A percentile compares a stretch with the other conserved stretches of the same genome.
Evolutionary conservation across 2,797 vertebrate species (phyloP).

Genomic region (Periophthalmus magnuspinnatus): DNA sequence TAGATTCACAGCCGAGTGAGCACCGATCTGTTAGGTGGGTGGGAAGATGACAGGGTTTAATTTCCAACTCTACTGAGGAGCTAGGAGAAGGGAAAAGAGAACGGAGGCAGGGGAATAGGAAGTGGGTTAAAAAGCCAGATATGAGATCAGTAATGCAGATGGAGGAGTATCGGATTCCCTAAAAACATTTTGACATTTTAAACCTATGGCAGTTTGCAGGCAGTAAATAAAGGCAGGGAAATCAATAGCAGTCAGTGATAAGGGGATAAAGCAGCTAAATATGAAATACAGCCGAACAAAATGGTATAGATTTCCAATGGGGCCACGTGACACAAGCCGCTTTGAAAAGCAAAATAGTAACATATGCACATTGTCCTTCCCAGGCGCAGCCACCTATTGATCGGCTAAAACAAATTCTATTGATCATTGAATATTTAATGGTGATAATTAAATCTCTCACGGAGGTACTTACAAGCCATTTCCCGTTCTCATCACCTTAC

Average conservation of each 20-base stretch:
- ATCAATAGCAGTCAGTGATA: conserved; percentile 83
- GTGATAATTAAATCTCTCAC: conserved; percentile 80
- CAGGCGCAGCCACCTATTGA: conserved; percentile 77
- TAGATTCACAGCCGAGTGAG: conserved; percentile 73
- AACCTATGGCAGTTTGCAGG: conserved; percentile 76
- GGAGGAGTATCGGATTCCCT: conserved; percentile 67
- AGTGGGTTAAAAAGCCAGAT: conserved; percentile 44
- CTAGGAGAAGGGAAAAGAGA: conserved; percentile 37
- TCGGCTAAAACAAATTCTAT: conserved; percentile 81
- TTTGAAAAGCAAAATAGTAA: conserved; percentile 86
- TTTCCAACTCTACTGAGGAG: conserved; percentile 63
- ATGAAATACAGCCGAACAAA: conserved; percentile 83
- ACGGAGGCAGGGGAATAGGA: conserved; percentile 57
- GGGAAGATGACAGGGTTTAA: conserved; percentile 75
- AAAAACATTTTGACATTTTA: conserved; percentile 83
- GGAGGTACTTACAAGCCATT: conserved; percentile 76
- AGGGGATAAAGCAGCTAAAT: conserved; percentile 80
- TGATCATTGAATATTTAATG: conserved; percentile 87
- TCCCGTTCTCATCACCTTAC: conserved; percentile 68
- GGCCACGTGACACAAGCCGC: conserved; percentile 77
- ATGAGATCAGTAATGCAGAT: conserved; percentile 55
- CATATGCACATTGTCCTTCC: conserved; percentile 83
- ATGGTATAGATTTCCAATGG: conserved; percentile 85
- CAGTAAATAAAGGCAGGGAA: conserved; percentile 79
- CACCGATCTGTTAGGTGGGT: conserved; percentile 68